Evolutionary conservation across 1,140 invertebrate species (phyloP).

Genomic region (Euschistus heros): DNA sequence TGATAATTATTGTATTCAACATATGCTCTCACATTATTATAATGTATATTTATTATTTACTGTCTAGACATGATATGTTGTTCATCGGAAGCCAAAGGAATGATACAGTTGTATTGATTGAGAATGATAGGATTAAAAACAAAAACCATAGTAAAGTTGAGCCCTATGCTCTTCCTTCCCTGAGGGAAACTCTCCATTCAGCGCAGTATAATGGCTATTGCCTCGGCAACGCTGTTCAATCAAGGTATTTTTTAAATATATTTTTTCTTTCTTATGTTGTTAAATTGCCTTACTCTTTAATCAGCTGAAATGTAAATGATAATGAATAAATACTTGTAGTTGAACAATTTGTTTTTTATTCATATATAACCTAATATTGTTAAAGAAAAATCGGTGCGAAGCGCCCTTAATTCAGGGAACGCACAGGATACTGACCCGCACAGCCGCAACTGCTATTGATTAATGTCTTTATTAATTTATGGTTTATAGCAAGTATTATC

Average conservation of each 20-base stretch:
- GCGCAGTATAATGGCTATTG: constrained; percentile 1
- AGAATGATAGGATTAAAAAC: neutral
- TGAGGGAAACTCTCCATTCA: neutral
- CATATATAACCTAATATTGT: neutral
- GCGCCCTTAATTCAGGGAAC: no score
- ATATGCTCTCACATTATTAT: neutral
- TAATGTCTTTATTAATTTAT: no score
- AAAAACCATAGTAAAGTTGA: neutral
- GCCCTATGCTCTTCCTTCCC: neutral
- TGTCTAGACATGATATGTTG: neutral
- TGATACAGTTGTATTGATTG: constrained; percentile 1
- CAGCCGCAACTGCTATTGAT: no score
- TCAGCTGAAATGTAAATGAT: neutral
- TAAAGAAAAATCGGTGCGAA: no score
- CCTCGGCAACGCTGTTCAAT: neutral
- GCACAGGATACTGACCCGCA: no score
- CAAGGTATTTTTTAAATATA: neutral
- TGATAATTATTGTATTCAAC: neutral
- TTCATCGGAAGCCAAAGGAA: neutral
- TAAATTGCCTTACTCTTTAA: neutral
- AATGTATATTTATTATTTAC: neutral
- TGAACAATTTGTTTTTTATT: neutral
- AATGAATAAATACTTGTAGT: neutral
- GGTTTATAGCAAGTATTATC: no score
- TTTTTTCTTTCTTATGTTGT: neutral